These are phyloP conservation scores for Anhinga anhinga DNA, from an alignment of 2,113 vertebrate genomes.

Conservation along the genomic window DNA sequence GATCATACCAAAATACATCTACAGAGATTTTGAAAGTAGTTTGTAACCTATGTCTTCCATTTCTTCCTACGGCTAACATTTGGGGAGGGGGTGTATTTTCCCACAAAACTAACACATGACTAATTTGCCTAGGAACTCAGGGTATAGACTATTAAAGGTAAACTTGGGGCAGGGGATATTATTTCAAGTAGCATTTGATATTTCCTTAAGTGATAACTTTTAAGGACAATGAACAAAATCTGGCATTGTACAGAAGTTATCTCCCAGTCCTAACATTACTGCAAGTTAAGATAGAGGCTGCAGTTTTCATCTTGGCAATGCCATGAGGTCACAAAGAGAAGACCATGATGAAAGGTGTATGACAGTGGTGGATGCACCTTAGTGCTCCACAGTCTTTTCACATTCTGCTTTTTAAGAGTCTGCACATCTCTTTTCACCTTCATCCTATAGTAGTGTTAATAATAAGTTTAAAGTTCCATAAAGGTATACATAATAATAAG, in stretches of 20 bases:
- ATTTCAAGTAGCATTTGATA: background rate
- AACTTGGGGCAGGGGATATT: background rate
- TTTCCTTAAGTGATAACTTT: background rate
- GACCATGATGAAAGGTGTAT: background rate
- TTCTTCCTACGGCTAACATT: background rate
- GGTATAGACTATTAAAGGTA: background rate
- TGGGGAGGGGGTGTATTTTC: background rate
- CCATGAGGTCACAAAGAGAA: background rate
- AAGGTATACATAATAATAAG: background rate
- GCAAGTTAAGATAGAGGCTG: background rate
- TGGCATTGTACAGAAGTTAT: background rate
- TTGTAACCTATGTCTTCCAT: background rate
- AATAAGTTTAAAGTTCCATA: background rate
- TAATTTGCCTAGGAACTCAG: background rate
- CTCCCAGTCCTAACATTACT: background rate
- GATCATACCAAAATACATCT: background rate
- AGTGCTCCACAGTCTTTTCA: background rate
- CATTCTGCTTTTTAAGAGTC: background rate
- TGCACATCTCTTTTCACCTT: background rate
- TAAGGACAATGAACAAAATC: background rate
- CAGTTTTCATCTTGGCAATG: background rate
- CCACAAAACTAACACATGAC: background rate
- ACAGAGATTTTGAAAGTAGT: background rate
- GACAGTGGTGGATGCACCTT: background rate
- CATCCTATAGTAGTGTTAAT: background rate